Evolutionary conservation across 2,113 vertebrate species (phyloP).

Genomic region (Apteryx owenii): DNA sequence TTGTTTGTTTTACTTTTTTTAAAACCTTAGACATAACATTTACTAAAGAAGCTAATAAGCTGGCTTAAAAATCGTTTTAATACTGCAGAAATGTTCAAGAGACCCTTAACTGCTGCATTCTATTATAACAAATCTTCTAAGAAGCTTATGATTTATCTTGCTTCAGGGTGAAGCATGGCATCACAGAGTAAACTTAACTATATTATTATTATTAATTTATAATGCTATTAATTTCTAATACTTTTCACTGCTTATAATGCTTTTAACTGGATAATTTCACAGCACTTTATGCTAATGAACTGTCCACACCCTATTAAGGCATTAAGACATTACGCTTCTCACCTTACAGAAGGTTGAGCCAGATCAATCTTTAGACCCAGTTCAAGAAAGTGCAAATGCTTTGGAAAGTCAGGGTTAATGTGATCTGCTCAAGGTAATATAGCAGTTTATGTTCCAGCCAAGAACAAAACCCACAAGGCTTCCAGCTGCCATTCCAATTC

Average conservation of each 20-base stretch:
- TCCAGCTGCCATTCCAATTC: neutral
- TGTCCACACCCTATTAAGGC: neutral
- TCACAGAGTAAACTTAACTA: neutral
- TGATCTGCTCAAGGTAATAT: neutral
- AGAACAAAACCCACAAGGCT: neutral
- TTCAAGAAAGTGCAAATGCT: neutral
- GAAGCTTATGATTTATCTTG: neutral
- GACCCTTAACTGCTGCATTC: neutral
- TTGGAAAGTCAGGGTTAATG: neutral
- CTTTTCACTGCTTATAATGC: neutral
- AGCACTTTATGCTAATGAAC: neutral
- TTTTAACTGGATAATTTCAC: neutral
- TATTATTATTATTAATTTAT: neutral
- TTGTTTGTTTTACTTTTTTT: slow-evolving; percentile 2
- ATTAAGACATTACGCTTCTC: neutral
- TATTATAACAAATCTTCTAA: neutral
- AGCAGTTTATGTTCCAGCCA: neutral
- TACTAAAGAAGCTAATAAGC: neutral
- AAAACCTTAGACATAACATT: neutral
- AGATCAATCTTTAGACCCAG: neutral
- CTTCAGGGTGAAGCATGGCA: neutral
- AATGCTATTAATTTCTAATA: neutral
- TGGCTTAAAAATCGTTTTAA: slow-evolving; percentile 54
- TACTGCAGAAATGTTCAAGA: neutral
- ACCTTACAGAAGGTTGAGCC: neutral